phyloP scores from a whole-genome alignment of 2,797 vertebrate genomes.

The Choloepus didactylus region DNA sequence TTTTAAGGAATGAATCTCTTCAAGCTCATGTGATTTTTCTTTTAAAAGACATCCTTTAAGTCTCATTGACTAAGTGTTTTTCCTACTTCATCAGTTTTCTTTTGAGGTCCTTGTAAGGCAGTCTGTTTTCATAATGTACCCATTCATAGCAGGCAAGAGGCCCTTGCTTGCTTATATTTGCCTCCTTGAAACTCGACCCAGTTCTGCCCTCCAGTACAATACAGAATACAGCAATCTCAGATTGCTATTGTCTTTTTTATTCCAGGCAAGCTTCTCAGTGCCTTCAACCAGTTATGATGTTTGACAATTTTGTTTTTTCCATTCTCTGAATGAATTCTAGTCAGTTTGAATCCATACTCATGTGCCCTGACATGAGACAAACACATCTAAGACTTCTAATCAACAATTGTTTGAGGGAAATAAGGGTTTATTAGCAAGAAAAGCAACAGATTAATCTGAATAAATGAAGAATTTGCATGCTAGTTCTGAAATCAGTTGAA shows the following conservation, averaged over 20 bases:
- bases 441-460: conserved; percentile 2
- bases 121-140: not conserved
- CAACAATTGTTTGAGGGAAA: not conserved
- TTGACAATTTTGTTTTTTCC: conserved; percentile 13
- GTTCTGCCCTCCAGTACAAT: conserved; percentile 26
- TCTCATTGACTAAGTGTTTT: not conserved
- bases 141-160: not conserved
- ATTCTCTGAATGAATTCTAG: not conserved
- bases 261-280: not conserved
- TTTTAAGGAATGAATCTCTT: conserved; percentile 56
- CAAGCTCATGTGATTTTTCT: conserved; percentile 2
- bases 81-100: not conserved
- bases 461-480: not conserved
- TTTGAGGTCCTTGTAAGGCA: not conserved
- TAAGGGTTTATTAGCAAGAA: conserved; percentile 58
- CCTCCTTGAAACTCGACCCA: not conserved
- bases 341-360: not conserved
- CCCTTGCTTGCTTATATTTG: conserved; percentile 1
- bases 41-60: conserved; percentile 61
- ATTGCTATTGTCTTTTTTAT: not conserved
- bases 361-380: not conserved
- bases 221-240: not conserved
- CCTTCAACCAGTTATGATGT: not conserved
- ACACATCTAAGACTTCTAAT: conserved; percentile 8
- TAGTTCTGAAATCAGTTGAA: conserved; percentile 46